Base-by-base conservation (phyloP, 2,113 vertebrate species). In the Stigmatopora argus region DNA sequence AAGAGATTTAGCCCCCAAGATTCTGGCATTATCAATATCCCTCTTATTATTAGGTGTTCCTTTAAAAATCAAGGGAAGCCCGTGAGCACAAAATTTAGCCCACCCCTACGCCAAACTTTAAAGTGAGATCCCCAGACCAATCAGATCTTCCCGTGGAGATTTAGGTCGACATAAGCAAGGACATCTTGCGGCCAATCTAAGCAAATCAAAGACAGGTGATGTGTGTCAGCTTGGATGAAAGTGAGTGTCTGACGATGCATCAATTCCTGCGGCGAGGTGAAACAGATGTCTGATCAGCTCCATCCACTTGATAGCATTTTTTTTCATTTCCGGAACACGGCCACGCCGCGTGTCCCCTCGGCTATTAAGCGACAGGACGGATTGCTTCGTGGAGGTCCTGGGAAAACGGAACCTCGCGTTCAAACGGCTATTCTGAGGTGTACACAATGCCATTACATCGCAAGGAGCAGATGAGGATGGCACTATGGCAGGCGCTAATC, bases 261-360 rank as follows among this genome's bases (percentile, higher is more conserved):
- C 79, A 79, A 79, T 81, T 87, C 73, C 74, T 78, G 70, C 71
- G 72, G 79, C 31, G 67, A 84, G 78, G 70, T 73, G 66, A 75
- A 83, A 83, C 85, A 86, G 81, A 89, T 86, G 82, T 82, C 78
- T 80, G 81, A 81, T 79, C 78, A 78, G 80, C 71, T 1, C 79
- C 62, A 64, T 82, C 81, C 78, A 78, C 74, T 85, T 85, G 77
- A 86, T 85, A 81, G 76, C 70, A 78, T 55, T 55, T 31, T 55
- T 55, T 55, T 23, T 53, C 7, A 71, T 72, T 80, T 84, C 83
- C 79, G 69, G 69, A 84, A 71, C 78, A 73, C 83, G 79, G 82
- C 65, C 71, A 55, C 45, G 57, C 15, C 46, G 4, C 14, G 48
- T 44, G 60, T 81, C 31, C 76, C 73, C 73, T 48, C 65, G 38